Base-by-base conservation (phyloP, 1,140 invertebrate species). In the Platyscapa corneri region DNA sequence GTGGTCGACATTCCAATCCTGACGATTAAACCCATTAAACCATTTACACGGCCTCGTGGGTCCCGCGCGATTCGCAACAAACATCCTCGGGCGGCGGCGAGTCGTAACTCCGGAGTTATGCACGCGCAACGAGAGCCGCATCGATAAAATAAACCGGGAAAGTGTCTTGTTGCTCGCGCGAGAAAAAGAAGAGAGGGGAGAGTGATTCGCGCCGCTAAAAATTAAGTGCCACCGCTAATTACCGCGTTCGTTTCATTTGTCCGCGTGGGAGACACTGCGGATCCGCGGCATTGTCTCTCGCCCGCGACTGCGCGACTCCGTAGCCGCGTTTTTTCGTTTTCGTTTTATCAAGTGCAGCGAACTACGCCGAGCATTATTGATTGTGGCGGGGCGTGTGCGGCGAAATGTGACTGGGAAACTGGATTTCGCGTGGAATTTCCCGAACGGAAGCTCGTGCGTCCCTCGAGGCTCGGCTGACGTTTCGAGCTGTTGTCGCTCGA, bases 191-290 rank as follows among this genome's bases (percentile, higher is more conserved):
- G 18, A n/a, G n/a, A n/a, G n/a, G n/a, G n/a, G n/a, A n/a, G n/a
- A n/a, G n/a, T n/a, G n/a, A 20, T 82, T 82, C 39, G 23, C 49
- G 46, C 27, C 32, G 27, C 32, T 53, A 27, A 20, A n/a, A 79
- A 39, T 79, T 65, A 79, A 65, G 77, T 79, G 60, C 14, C 77
- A 20, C 12, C 56, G 77, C 77, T 79, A 79, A 65, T 65, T 79
- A 56, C 3, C 56, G 20, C 46, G 20, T 23, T 27, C 56, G 49
- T 53, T 53, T 60, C 27, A 60, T 27, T 27, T 27, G 27, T 7
- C 2, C 56, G 30, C 32, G 65, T 5, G 32, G 18, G 49, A 53
- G 49, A 18, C 16, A 14, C 16, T 53, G 49, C 49, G 18, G 49
- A 53, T 27, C 14, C 56, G 56, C 56, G 56, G 27, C 27, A 3